Evolutionary conservation across 2,113 vertebrate genomes (phyloP), one percentile per base, ranked within the genome.

Genomic region (Lepisosteus osseus): DNA sequence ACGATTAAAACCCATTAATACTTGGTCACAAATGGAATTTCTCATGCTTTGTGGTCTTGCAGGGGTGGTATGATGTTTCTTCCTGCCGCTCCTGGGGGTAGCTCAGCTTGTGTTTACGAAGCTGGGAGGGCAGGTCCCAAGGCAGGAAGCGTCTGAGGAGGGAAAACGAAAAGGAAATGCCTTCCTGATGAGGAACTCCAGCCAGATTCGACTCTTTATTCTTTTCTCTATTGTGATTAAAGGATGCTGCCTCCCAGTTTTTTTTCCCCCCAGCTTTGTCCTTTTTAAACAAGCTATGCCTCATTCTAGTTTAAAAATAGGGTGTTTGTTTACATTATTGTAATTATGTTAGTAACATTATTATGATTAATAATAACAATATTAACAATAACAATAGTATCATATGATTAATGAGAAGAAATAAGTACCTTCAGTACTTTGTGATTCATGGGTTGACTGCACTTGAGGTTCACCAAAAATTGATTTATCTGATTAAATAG

Each of bases 101-200:
- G 29, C 13, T 54, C 17, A 15, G 65, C 47, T 44, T 54, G 8
- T 75, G 66, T 2, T 68, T 68, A 68, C 4, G 29, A 70, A 74
- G 78, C 75, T 73, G 74, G 75, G 78, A 84, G 59, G 61, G 61
- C 17, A 68, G 74, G 70, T 77, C 71, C 76, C 71, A 66, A 80
- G 74, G 29, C 80, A 85, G 86, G 83, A 84, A 86, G 81, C 80
- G 78, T 74, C 83, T 61, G 67, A 80, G 79, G n/a, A 54, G 17
- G 69, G 66, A 70, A 73, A 73, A 72, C 29, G 72, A 54, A 62
- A 77, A 87, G 90, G 90, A 92, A 92, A 91, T 92, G 86, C 88
- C 87, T 83, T 80, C 85, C 80, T 81, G 80, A 86, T 86, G 80
- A 87, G 79, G 83, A 77, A 71, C 72, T 40, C 47, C 47, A 9